phyloP scores from a whole-genome alignment of 2,797 vertebrate species.

The Scyliorhinus canicula region DNA sequence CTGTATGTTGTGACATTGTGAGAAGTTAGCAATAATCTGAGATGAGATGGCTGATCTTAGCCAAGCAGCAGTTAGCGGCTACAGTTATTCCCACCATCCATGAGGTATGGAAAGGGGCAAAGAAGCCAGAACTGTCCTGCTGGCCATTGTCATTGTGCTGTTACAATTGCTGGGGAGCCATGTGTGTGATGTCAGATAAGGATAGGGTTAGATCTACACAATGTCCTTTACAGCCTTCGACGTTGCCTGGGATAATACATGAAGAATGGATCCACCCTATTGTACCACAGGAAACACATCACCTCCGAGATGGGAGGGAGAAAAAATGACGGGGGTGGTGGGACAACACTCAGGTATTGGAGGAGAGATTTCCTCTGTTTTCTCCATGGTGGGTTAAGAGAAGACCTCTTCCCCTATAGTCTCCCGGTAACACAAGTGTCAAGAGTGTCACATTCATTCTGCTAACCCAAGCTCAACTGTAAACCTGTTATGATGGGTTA shows the following conservation, averaged over 20 bases:
- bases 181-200: not conserved
- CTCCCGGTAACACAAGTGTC: not conserved
- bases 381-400: not conserved
- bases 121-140: not conserved
- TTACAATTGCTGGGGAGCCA: not conserved
- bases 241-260: not conserved
- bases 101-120: not conserved
- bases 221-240: not conserved
- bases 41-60: not conserved
- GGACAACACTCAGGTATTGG: not conserved
- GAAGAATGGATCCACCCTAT: not conserved
- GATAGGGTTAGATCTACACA: not conserved
- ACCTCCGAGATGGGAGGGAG: not conserved
- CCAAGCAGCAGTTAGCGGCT: not conserved
- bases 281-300: not conserved
- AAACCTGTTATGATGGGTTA: too few relatives aligned
- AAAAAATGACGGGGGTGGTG: not conserved
- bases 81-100: not conserved
- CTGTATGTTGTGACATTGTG: not conserved
- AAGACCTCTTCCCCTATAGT: not conserved
- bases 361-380: not conserved
- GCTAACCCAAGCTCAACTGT: not conserved
- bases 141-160: not conserved
- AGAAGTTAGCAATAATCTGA: not conserved
- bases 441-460: not conserved